Percentiles rank a stretch among this genome's conserved stretches.
These are phyloP conservation scores for Drosophila borborema DNA, from an alignment of 2,888 invertebrate species.

Conservation along the genomic window DNA sequence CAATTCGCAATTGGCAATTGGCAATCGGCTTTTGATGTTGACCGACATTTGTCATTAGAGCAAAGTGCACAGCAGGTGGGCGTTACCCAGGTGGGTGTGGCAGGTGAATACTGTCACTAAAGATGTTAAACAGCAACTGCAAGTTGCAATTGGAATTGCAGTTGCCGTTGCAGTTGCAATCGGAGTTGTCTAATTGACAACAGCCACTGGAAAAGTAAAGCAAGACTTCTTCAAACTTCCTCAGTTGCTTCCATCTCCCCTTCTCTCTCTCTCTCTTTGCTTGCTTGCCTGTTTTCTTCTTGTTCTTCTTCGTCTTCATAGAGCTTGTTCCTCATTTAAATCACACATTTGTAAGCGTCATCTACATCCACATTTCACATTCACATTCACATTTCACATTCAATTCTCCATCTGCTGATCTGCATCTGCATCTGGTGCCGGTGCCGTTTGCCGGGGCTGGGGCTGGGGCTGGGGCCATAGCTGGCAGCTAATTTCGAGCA, in stretches of 20 bases:
- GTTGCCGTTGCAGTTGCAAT: slow-evolving; percentile 48
- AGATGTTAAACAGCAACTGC: slow-evolving; percentile 10
- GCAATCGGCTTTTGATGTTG: slow-evolving; percentile 42
- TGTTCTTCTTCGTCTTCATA: neutral
- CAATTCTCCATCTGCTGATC: slow-evolving; percentile 41
- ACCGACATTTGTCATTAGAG: slow-evolving; percentile 50
- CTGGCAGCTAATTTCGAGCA: slow-evolving; percentile 76
- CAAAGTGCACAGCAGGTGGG: slow-evolving; percentile 18
- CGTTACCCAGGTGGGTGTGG: neutral
- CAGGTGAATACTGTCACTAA: neutral
- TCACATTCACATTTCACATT: slow-evolving; percentile 10
- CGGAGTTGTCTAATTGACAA: slow-evolving; percentile 38
- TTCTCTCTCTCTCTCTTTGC: neutral
- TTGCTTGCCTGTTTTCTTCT: neutral
- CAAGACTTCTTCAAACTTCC: slow-evolving; percentile 17
- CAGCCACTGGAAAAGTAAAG: slow-evolving; percentile 23
- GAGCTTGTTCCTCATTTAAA: slow-evolving; percentile 66
- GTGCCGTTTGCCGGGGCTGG: neutral
- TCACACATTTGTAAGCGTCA: slow-evolving; percentile 75
- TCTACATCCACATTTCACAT: slow-evolving; percentile 40
- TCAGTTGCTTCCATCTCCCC: neutral
- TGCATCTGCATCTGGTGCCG: slow-evolving; percentile 23
- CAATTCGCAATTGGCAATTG: slow-evolving; percentile 9
- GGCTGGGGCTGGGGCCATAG: slow-evolving; percentile 40
- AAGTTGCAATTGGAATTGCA: slow-evolving; percentile 1